phyloP scores from a whole-genome alignment of 2,113 vertebrate genomes.

The Rhea pennata region DNA sequence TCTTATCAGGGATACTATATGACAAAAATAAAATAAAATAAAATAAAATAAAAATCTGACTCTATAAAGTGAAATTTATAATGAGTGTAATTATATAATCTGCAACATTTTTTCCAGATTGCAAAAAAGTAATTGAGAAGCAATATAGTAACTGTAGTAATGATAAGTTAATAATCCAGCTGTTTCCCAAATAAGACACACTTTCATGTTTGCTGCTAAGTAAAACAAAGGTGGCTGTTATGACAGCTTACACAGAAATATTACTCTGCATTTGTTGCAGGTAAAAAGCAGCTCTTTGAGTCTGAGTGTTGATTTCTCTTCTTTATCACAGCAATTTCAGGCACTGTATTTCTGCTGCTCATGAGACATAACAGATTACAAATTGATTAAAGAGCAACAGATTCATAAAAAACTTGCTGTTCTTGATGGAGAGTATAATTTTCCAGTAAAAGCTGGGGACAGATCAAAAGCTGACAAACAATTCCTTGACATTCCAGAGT shows the following conservation, averaged over 20 bases:
- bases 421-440: conserved; percentile 8
- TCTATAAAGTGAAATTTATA: not conserved
- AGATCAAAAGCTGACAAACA: conserved; percentile 6
- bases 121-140: not conserved
- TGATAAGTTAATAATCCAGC: not conserved
- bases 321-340: not conserved
- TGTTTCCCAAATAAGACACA: not conserved
- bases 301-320: not conserved
- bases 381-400: not conserved
- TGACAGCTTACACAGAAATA: not conserved
- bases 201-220: not conserved
- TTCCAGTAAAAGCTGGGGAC: not conserved
- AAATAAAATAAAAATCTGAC: not conserved
- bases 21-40: not conserved
- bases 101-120: not conserved
- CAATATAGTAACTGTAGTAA: not conserved
- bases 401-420: conserved; percentile 5
- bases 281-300: not conserved
- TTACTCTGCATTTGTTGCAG: not conserved
- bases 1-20: not conserved
- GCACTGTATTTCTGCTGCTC: not conserved
- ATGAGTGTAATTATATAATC: not conserved
- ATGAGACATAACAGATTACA: not conserved
- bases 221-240: not conserved
- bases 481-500: not conserved